Conservation (phyloP, 92 coral and sea anemone genomes). For the Phymanthus crucifer region DNA sequence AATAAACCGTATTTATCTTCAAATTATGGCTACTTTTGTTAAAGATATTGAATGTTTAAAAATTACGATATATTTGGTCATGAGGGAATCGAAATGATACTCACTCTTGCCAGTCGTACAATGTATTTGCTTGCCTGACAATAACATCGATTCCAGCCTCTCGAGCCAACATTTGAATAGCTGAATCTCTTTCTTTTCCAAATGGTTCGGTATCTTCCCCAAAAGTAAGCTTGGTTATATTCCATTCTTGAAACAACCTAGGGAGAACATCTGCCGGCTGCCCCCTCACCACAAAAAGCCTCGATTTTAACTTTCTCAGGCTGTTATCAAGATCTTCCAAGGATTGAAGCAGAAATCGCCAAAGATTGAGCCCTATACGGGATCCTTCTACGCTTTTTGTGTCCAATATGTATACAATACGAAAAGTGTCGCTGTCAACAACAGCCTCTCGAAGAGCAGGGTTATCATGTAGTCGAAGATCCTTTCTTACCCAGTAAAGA, state of each 20-base stretch:
- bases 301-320: constrained; percentile 72
- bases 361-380: constrained; percentile 66
- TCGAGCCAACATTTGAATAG: constrained; percentile 72
- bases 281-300: constrained; percentile 83
- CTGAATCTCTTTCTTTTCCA: constrained; percentile 83
- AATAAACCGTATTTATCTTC: no score
- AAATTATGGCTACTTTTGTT: no score
- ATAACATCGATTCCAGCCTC: constrained; percentile 77
- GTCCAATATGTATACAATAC: constrained; percentile 85
- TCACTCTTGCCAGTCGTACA: constrained; percentile 75
- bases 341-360: constrained; percentile 80
- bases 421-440: constrained; percentile 57
- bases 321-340: constrained; percentile 84
- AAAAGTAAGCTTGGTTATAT: constrained; percentile 75
- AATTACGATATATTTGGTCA: no score
- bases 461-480: constrained; percentile 88
- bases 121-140: constrained; percentile 71
- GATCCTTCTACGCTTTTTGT: constrained; percentile 52
- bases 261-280: constrained; percentile 80
- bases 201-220: constrained; percentile 90
- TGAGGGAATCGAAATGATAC: no score
- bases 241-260: constrained; percentile 78
- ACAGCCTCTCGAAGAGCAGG: constrained; percentile 88
- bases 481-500: constrained; percentile 91
- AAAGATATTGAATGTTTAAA: no score